Percentiles rank a stretch among this genome's conserved stretches.
phyloP scores from a whole-genome alignment of 2,888 invertebrate genomes.

The Eledone cirrhosa region DNA sequence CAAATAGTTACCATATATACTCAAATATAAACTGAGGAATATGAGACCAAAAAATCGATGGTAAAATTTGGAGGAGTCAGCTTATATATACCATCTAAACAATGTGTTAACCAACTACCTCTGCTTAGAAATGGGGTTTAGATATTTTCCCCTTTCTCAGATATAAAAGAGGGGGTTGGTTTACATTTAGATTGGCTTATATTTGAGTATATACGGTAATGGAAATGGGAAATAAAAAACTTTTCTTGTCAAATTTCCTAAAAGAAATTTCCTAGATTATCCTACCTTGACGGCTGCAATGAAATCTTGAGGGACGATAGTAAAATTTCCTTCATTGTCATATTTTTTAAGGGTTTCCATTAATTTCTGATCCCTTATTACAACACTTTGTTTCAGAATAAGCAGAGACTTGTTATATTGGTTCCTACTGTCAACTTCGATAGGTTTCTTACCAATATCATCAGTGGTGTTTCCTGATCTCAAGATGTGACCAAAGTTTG shows the following conservation, averaged over 20 bases:
- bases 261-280: not conserved
- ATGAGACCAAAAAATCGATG: too few species aligned
- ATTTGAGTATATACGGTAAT: not conserved
- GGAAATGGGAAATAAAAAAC: too few species aligned
- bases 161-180: too few species aligned
- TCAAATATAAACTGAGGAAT: too few species aligned
- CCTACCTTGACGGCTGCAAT: slow-evolving; percentile 57
- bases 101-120: too few species aligned
- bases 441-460: slow-evolving; percentile 60
- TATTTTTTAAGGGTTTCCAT: slow-evolving; percentile 58
- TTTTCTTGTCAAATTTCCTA: not conserved
- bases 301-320: slow-evolving; percentile 58
- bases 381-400: slow-evolving; percentile 60
- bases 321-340: slow-evolving; percentile 50
- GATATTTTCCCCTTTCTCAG: too few species aligned
- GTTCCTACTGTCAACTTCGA: slow-evolving; percentile 52
- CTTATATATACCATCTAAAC: too few species aligned
- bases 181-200: not conserved
- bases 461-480: slow-evolving; percentile 63
- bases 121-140: too few species aligned
- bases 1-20: too few species aligned
- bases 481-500: slow-evolving; percentile 58
- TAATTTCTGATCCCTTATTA: slow-evolving; percentile 61
- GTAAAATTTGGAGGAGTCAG: too few species aligned
- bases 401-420: slow-evolving; percentile 49